Base-by-base conservation (phyloP, 2,113 vertebrate species). In the Oophaga pumilio region DNA sequence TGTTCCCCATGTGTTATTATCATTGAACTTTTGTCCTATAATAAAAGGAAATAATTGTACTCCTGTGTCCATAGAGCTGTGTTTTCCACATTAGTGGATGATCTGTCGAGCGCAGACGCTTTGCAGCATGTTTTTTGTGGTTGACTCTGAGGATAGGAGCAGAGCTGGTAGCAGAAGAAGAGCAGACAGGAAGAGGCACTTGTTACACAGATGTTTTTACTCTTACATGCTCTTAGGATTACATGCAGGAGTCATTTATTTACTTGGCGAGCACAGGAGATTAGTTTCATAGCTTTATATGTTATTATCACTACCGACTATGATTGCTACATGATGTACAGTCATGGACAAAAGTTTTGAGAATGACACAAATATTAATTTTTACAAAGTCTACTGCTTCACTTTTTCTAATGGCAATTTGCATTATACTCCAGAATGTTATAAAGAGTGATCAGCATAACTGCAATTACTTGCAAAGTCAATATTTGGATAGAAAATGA, bases 121-220 rank as follows among this genome's bases (percentile, higher is more conserved):
- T 86, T 85, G 56, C 85, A 71, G 85, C 52, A 81, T 69, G 66
- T 81, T 80, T 81, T 80, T 78, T 86, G 76, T 69, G 62, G 62
- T 56, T 86, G 76, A 57, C 18, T 80, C 24, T n/a, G 85, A 86
- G 69, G 24, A 69, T 81, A 59, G 73, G 69, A 69, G 20, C 52
- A 60, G 53, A 52, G 79, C 22, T 18, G 43, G 57, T 57, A 73
- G 79, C 43, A 87, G 78, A 64, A n/a, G 43, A 52, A n/a, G 53
- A 56, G 17, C 50, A 69, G 43, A 15, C 49, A 28, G 28, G 77
- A 43, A 69, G 53, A 79, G 56, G 76, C 62, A 57, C 62, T 81
- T 69, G 77, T 81, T 81, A 24, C 56, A 81, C 85, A 81, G 77
- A 87, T 80, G 77, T 68, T 69, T 80, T 20, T 17, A 10, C n/a